Evolutionary conservation across 2,888 invertebrate species (phyloP), one percentile per base, ranked within the genome.

Genomic region (Aphelenchoides bicaudatus): DNA sequence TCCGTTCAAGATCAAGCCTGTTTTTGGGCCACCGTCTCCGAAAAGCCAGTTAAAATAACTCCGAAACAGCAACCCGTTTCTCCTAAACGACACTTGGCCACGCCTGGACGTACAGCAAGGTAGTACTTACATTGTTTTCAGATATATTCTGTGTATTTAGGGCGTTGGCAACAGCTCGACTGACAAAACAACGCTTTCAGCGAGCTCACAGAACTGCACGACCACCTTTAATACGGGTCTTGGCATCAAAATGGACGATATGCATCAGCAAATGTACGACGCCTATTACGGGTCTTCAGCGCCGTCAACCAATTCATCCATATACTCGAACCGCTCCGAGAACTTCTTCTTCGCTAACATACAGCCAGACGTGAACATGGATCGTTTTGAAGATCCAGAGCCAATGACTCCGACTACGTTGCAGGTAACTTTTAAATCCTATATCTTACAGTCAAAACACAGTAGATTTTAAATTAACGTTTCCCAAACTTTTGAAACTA

Each of bases 341-440:
- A 62, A 62, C 47, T 49, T 53, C n/a, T 62, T 62, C 54, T 60
- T 60, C 28, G 51, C 60, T 3, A 57, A 25, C 38, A 28, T 37
- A 16, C 19, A 13, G 21, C 55, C 27, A 19, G 59, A 38, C 34
- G 2, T 59, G 3, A 49, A 43, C 49, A 8, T 49, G n/a, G 39
- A 27, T 28, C 8, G 39, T 25, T 54, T 39, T 27, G 46, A 39
- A 4, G 55, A 54, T 23, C 50, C 46, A 19, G 62, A 48, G 6
- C 63, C 64, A 25, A 39, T 51, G 28, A 62, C 62, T 39, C 62
- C 62, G n/a, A 62, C 62, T n/a, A 62, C 62, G 16, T 39, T 52
- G n/a, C 62, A 62, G 58, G 62, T 62, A 3, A 2, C 21, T 34
- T 49, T 16, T 1, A 21, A n/a, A 46, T 46, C 46, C 19, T 2